Evolutionary conservation across 2,888 invertebrate genomes (phyloP), one percentile per base, ranked within the genome.

Genomic region (Cheilosia grossa): DNA sequence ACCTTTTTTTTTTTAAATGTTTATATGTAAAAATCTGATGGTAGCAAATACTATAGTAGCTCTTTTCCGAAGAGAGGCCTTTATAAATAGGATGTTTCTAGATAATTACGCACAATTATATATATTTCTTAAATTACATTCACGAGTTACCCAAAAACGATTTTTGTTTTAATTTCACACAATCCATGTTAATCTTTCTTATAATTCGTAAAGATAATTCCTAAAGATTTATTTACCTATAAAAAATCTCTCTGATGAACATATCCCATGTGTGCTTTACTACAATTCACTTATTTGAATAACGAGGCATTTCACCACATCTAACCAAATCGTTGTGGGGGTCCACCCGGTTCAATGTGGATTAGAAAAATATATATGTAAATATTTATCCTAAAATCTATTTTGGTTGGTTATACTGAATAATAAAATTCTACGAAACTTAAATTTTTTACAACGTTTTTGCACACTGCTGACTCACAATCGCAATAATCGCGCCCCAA

Each of bases 381-480:
- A 83, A 80, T 80, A 80, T 83, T 83, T 83, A 83, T 66, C 47
- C 42, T 37, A 79, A 66, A 83, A 75, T 83, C 83, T 83, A 83
- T 83, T 83, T 83, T 54, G 40, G 69, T 61, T 67, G 69, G 21
- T 80, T 74, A 70, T 70, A 54, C 58, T 74, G 56, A 30, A 77
- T 77, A 69, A 72, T 63, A 58, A 79, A 80, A 64, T 59, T 74
- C 24, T 58, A 49, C 42, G 59, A 79, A 75, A 70, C 64, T 80
- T 73, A 9, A 79, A 44, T 74, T 78, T 83, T 80, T 83, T 80
- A 79, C 74, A 74, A 80, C 54, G 59, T 80, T 80, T 83, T 80
- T 80, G 83, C 83, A 83, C 64, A 74, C 47, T 59, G 74, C 69
- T 83, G 83, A 80, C 30, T 80, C 80, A 80, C 80, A 59, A 37